These are phyloP conservation scores for Hydraecia micacea DNA, from an alignment of 2,888 invertebrate genomes.

Conservation along the genomic window DNA sequence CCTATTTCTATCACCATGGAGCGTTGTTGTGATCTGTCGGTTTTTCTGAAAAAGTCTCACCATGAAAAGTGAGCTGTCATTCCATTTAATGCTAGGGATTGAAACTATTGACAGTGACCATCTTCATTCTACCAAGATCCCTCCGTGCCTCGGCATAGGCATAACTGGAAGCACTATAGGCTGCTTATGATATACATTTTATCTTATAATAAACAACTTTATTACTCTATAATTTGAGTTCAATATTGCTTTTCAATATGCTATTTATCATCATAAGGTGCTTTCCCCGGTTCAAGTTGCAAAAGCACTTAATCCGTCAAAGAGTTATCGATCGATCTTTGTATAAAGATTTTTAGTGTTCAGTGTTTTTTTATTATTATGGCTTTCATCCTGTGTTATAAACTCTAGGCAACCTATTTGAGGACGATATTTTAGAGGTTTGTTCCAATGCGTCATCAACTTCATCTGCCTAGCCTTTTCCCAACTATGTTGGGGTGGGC, in stretches of 20 bases:
- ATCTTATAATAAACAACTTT: conserved; percentile 16
- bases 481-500: background rate
- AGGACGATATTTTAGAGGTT: background rate
- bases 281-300: conserved; percentile 6
- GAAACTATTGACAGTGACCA: too few species aligned
- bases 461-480: background rate
- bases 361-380: background rate
- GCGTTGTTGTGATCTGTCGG: too few species aligned
- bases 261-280: conserved; percentile 29
- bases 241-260: conserved; percentile 15
- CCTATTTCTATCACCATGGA: too few species aligned
- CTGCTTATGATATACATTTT: background rate
- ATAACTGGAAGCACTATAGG: too few species aligned
- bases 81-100: too few species aligned
- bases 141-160: too few species aligned
- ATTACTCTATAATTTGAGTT: background rate
- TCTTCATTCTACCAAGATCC: too few species aligned
- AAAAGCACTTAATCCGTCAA: conserved; percentile 43
- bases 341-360: background rate
- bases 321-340: conserved; percentile 38
- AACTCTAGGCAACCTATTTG: background rate
- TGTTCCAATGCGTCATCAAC: background rate
- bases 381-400: background rate
- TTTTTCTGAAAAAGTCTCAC: too few species aligned
- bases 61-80: too few species aligned